Evolutionary conservation across 2,888 invertebrate genomes (phyloP), one percentile per base, ranked within the genome.

Genomic region (Mechanitis messenoides): DNA sequence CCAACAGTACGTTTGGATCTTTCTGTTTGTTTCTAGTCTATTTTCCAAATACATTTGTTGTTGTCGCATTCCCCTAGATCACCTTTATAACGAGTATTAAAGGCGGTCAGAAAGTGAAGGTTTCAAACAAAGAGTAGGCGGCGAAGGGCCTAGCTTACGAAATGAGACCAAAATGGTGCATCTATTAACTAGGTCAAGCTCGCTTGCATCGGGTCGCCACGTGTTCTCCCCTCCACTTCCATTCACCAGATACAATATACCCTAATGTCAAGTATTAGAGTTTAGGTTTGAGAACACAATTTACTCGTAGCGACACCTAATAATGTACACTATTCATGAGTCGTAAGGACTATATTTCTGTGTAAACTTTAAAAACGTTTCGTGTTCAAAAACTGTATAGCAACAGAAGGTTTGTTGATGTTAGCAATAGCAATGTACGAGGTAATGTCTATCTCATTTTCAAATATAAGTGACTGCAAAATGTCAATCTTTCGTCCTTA

Each of bases 121-220:
- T 67, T 71, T 69, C 63, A 63, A 74, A 74, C 72, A 73, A 63
- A 71, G 74, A 70, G 69, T 65, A 66, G 73, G 70, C 72, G 74
- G 71, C 75, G 75, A 78, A 83, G 83, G 81, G 82, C 76, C 80
- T 81, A 76, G 80, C 82, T 80, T 80, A 80, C 76, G 77, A 77
- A 84, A 81, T 77, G 79, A 81, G 81, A 80, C 81, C 83, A 78
- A 85, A 87, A 85, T 85, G 87, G 82, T 88, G 87, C 87, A 86
- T 85, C 85, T 79, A 79, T 75, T 76, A 88, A 84, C 83, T 88
- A 73, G 88, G 88, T 88, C 88, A 88, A 88, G 85, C 87, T 87
- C 87, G 84, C 78, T 81, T 77, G 81, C 75, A 80, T 77, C 72
- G 81, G 81, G 79, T 78, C 82, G 84, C 74, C 75, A 85, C 86